Evolutionary conservation across 2,888 invertebrate genomes (phyloP).

Genomic region (Dastarcus helophoroides): DNA sequence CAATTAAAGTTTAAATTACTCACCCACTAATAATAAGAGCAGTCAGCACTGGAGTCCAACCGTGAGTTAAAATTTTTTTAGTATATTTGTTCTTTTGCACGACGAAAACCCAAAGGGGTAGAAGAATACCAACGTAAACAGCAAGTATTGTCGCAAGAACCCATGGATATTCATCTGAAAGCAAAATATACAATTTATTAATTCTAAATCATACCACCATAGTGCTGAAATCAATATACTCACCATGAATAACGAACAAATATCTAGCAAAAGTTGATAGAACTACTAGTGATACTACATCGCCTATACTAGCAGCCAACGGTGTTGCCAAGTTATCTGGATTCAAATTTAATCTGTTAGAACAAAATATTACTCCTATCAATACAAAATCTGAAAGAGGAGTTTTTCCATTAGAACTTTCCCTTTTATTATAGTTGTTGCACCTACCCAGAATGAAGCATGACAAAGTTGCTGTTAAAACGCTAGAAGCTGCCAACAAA

Average conservation of each 20-base stretch:
- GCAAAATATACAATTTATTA: slow-evolving; percentile 2
- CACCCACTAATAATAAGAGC: slow-evolving; percentile 94
- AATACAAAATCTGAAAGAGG: slow-evolving; percentile 65
- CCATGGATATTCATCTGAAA: slow-evolving; percentile 57
- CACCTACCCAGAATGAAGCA: slow-evolving; percentile 77
- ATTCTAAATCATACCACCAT: not conserved
- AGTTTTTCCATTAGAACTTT: slow-evolving; percentile 2
- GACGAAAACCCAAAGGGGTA: slow-evolving; percentile 79
- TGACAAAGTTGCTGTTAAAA: slow-evolving; percentile 84
- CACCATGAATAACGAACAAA: slow-evolving; percentile 59
- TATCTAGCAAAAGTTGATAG: slow-evolving; percentile 73
- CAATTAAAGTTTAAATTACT: too few species aligned
- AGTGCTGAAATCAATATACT: slow-evolving; percentile 24
- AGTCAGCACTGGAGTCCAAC: slow-evolving; percentile 90
- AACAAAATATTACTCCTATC: slow-evolving; percentile 79
- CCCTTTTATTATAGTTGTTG: not conserved
- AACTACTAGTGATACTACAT: slow-evolving; percentile 81
- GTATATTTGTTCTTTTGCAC: slow-evolving; percentile 81
- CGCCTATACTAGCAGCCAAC: slow-evolving; percentile 90
- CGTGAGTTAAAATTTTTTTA: slow-evolving; percentile 71
- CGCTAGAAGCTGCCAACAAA: slow-evolving; percentile 68
- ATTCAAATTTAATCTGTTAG: slow-evolving; percentile 75
- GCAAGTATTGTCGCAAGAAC: slow-evolving; percentile 62
- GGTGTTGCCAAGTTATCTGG: slow-evolving; percentile 97
- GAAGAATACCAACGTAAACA: slow-evolving; percentile 25